Percentiles rank a stretch among this genome's conserved stretches.
These are phyloP conservation scores for Pogoniulus pusillus DNA, from an alignment of 2,797 vertebrate genomes.

Conservation along the genomic window DNA sequence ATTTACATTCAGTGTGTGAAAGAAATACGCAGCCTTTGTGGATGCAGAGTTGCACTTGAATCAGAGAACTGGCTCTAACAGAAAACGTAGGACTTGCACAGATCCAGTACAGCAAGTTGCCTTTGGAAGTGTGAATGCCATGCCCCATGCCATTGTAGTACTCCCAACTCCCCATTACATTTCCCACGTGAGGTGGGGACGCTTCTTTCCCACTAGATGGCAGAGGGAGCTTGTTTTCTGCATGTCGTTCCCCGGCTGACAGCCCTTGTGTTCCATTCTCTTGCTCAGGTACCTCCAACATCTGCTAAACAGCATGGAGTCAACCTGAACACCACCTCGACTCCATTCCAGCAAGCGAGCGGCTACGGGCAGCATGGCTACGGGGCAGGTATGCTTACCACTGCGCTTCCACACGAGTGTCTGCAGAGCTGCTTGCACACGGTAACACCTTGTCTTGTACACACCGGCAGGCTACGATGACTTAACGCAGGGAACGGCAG, in stretches of 20 bases:
- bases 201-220: slow-evolving; percentile 29
- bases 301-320: slow-evolving; percentile 94
- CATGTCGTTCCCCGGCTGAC: accelerated
- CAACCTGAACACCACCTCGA: slow-evolving; percentile 81
- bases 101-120: neutral
- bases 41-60: neutral
- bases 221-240: neutral
- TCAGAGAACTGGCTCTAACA: neutral
- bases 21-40: accelerated
- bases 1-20: neutral
- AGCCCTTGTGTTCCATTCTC: neutral
- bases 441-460: neutral
- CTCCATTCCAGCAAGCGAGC: slow-evolving; percentile 91
- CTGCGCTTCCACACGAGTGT: accelerated
- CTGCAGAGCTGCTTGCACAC: neutral
- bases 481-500: slow-evolving; percentile 88
- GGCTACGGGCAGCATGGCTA: slow-evolving; percentile 92
- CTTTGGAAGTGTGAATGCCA: accelerated
- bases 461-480: slow-evolving; percentile 89
- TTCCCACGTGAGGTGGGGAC: neutral
- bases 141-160: neutral
- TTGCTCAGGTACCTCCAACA: slow-evolving; percentile 82
- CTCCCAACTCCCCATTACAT: neutral
- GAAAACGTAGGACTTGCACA: neutral
- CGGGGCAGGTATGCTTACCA: slow-evolving; percentile 80